These are phyloP conservation scores for Odontomyia ornata DNA, from an alignment of 2,888 invertebrate genomes.

Conservation along the genomic window DNA sequence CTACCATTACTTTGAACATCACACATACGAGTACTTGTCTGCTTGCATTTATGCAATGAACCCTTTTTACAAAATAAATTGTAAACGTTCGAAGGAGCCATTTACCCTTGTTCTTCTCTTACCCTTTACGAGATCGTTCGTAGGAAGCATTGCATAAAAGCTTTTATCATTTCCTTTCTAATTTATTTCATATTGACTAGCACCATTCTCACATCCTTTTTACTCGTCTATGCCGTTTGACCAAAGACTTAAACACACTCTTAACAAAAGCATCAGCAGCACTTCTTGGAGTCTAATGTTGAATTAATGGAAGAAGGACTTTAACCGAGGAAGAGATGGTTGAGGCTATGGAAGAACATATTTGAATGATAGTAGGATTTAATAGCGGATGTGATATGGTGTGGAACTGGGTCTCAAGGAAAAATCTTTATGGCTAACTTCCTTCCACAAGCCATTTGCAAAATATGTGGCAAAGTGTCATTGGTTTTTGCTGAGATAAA, in stretches of 20 bases:
- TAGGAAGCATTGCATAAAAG: neutral
- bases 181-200: neutral
- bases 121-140: no score
- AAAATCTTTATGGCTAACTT: neutral
- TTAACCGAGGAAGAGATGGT: neutral
- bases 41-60: no score
- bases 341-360: neutral
- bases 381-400: slow-evolving; percentile 19
- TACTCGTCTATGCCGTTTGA: neutral
- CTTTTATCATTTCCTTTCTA: slow-evolving; percentile 1
- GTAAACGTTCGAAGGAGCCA: no score
- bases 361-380: neutral
- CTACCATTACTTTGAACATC: no score
- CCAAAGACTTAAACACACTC: neutral
- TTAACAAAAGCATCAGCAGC: no score
- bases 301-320: neutral
- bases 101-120: no score
- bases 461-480: no score
- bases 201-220: neutral
- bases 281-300: neutral
- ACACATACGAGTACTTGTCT: no score
- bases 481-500: no score
- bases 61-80: no score
- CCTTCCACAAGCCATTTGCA: neutral
- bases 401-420: slow-evolving; percentile 4